A percentile compares a stretch with the other conserved stretches of the same genome.
phyloP scores from a whole-genome alignment of 2,113 vertebrate species.

The Mus pahari region DNA sequence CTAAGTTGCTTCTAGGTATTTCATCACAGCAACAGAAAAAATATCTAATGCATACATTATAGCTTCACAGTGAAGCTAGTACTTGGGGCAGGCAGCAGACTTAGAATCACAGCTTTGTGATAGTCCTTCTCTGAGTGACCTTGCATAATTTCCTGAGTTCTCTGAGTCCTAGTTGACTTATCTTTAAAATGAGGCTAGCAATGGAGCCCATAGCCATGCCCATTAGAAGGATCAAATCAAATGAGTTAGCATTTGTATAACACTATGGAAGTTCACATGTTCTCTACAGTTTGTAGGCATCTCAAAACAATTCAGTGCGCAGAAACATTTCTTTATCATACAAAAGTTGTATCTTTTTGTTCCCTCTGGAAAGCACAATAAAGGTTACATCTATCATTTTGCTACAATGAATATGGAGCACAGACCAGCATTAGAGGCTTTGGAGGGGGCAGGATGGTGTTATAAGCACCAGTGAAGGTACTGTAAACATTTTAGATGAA shows the following conservation, averaged over 20 bases:
- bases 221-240: background rate
- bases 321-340: conserved; percentile 15
- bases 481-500: conserved; percentile 49
- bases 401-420: conserved; percentile 5
- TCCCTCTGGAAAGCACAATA: conserved; percentile 26
- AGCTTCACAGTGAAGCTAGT: background rate
- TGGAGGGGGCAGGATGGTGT: background rate
- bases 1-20: background rate
- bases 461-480: background rate
- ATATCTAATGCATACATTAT: background rate
- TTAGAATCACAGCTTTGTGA: background rate
- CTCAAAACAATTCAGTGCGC: conserved; percentile 40
- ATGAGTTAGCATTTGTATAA: conserved; percentile 24
- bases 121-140: background rate
- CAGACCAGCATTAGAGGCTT: conserved; percentile 31
- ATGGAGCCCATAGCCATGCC: background rate
- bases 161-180: conserved; percentile 8
- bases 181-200: conserved; percentile 4
- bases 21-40: background rate
- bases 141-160: background rate
- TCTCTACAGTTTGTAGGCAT: background rate
- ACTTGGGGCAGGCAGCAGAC: background rate
- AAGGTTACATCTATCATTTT: background rate
- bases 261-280: conserved; percentile 4
- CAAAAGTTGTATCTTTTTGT: conserved; percentile 18